Evolutionary conservation across 2,888 invertebrate genomes (phyloP).

Genomic region (Suillia variegata): DNA sequence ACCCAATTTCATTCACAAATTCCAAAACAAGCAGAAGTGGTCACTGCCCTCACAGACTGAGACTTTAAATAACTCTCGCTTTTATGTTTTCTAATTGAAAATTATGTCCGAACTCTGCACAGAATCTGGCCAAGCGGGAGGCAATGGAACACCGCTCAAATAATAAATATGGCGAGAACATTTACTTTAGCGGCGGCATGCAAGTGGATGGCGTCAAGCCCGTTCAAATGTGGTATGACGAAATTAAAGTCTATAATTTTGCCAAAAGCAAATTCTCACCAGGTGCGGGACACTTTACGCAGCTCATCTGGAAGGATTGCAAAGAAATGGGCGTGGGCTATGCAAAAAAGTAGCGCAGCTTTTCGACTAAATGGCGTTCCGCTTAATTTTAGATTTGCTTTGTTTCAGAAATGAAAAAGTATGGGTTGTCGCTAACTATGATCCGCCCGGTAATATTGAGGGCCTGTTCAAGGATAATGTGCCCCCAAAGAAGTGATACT

Average conservation of each 20-base stretch:
- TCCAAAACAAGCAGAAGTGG: no score
- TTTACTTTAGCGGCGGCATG: conserved; percentile 74
- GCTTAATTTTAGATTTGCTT: not conserved
- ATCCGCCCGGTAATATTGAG: conserved; percentile 86
- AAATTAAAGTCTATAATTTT: conserved; percentile 73
- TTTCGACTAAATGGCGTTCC: not conserved
- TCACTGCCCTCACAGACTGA: no score
- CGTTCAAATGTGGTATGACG: conserved; percentile 72
- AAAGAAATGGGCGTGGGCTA: conserved; percentile 78
- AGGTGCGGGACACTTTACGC: conserved; percentile 82
- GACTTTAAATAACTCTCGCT: no score
- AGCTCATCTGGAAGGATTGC: conserved; percentile 82
- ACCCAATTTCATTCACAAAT: no score
- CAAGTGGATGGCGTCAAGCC: conserved; percentile 55
- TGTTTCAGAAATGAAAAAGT: conserved; percentile 65
- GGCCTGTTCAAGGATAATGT: conserved; percentile 78
- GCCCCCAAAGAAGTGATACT: conserved; percentile 53
- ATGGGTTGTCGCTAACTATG: conserved; percentile 85
- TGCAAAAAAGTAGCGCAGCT: conserved; percentile 57
- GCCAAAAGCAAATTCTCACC: conserved; percentile 68
- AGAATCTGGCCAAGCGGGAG: conserved; percentile 60
- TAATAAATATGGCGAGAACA: conserved; percentile 82
- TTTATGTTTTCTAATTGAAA: no score
- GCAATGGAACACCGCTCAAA: conserved; percentile 75
- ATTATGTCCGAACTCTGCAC: not conserved